Base-by-base conservation (phyloP, 2,888 invertebrate species). In the Pammene aurita region DNA sequence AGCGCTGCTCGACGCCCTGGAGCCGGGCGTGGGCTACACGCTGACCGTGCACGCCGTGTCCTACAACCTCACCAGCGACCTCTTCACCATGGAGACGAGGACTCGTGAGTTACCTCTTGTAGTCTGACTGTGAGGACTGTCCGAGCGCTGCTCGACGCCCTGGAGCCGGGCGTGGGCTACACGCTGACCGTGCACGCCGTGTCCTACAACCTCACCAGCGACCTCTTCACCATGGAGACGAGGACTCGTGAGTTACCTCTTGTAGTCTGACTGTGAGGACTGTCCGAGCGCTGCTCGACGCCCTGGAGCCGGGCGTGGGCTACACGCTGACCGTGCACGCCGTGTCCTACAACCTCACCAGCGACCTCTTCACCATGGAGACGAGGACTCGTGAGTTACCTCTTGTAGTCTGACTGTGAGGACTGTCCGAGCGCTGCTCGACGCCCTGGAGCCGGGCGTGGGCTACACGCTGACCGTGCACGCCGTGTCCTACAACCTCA, bases 141-240 rank as follows among this genome's bases (percentile, higher is more conserved):
- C 13, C 86, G 94, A 65, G 93, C 95, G 9, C 86, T 96, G 0
- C 94, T 96, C 18, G 94, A 94, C 6, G 96, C 96, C 71, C 86
- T 97, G 26, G 95, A 95, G 93, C 96, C 96, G 0, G 97, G 97
- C 0, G 95, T 96, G 0, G 95, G 96, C 77, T 97, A 97, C 80
- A 93, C 94, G 58, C 95, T 97, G 77, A 93, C 94, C 70, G 95
- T 96, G 74, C 94, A 94, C 81, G 95, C 96, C 48, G 42, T 62
- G 48, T 96, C 96, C 0, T 95, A 96, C 80, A 94, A 94, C 72
- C 93, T 96, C 66, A 93, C 94, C 71, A 96, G 96, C 76, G 96
- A 95, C 73, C 91, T 94, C 9, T 95, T 95, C 0, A 94, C 94
- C 62, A 85, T 65, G 61, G 74, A 72, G 16, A 67, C 63, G 44